Conservation (phyloP, 2,888 invertebrate genomes). For the Pristionchus mayeri region DNA sequence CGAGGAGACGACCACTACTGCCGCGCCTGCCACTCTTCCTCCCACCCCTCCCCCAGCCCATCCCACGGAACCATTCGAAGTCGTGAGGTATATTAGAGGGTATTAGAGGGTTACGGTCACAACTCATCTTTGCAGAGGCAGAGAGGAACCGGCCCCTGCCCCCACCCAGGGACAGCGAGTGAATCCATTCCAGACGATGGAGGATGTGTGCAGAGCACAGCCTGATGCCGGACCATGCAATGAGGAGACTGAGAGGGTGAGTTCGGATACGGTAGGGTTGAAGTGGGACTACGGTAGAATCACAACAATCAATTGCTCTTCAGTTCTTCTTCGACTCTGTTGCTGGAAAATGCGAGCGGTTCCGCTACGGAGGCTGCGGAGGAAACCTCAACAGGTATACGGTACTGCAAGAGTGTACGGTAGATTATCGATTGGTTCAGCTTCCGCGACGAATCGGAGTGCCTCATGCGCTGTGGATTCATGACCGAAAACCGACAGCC, state of each 20-base stretch:
- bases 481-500: not conserved
- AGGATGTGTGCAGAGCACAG: conserved; percentile 67
- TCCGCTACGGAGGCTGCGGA: conserved; percentile 74
- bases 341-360: conserved; percentile 61
- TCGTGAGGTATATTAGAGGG: too few relatives aligned
- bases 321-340: conserved; percentile 63
- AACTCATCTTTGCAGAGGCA: not conserved
- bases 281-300: conserved; percentile 82
- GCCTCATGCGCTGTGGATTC: conserved; percentile 47
- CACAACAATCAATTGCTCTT: conserved; percentile 51
- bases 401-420: conserved; percentile 46
- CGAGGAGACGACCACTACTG: conserved; percentile 54
- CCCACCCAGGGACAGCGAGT: not conserved
- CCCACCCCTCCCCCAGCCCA: not conserved
- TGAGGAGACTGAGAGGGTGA: conserved; percentile 82
- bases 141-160: not conserved
- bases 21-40: conserved; percentile 55
- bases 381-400: conserved; percentile 74
- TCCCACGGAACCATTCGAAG: not conserved
- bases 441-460: conserved; percentile 45
- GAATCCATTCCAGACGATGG: conserved; percentile 55
- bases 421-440: conserved; percentile 21
- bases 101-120: too few relatives aligned
- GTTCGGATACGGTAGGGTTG: conserved; percentile 86
- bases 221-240: conserved; percentile 85